Evolutionary conservation across 2,888 invertebrate species (phyloP).

Genomic region (Imbricaverruca yamaguchii): DNA sequence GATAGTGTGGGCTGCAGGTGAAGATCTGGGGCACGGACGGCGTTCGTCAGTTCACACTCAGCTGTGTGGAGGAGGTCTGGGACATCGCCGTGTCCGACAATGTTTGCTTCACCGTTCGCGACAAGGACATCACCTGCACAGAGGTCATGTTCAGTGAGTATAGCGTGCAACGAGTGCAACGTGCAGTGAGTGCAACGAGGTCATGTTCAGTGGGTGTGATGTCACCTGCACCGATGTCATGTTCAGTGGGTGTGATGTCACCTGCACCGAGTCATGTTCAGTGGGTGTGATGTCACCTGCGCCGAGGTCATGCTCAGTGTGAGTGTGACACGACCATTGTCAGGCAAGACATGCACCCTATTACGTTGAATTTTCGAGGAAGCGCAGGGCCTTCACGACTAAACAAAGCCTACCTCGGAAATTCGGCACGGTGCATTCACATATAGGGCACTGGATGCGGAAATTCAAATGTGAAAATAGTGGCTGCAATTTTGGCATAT

Average conservation of each 20-base stretch:
- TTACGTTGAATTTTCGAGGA: too few species aligned
- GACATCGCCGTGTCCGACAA: neutral
- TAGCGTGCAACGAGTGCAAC: neutral
- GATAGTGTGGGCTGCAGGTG: too few species aligned
- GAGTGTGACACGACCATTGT: too few species aligned
- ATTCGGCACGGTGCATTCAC: too few species aligned
- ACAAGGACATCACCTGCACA: constrained; percentile 17
- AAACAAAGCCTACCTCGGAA: too few species aligned
- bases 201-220: neutral
- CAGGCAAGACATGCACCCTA: too few species aligned
- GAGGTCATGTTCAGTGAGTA: constrained; percentile 9
- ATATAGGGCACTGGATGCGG: too few species aligned
- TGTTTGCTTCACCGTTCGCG: constrained; percentile 8
- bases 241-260: neutral
- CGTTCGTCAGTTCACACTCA: constrained; percentile 11
- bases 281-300: neutral
- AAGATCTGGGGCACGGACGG: too few species aligned
- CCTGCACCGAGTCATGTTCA: neutral
- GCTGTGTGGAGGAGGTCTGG: constrained; percentile 21
- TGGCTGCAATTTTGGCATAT: too few species aligned
- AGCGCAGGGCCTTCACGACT: too few species aligned
- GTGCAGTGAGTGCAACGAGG: neutral
- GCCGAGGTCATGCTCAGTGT: neutral
- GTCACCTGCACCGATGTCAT: neutral
- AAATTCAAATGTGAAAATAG: too few species aligned